Base-by-base conservation (phyloP, 2,888 invertebrate species). In the Ornithoptera alexandrae region DNA sequence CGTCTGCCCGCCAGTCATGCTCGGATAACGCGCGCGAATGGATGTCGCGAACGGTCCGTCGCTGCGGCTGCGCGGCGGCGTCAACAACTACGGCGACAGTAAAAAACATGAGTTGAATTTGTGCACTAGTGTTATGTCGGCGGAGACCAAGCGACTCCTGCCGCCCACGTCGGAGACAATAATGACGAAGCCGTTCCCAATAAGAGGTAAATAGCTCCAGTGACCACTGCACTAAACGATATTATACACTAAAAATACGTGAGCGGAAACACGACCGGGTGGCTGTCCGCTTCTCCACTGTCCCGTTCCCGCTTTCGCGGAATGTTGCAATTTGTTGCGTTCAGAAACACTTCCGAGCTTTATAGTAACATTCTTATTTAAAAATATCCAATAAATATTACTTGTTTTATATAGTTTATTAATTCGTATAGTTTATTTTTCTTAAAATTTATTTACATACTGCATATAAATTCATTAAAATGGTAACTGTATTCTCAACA, bases 151-250 rank as follows among this genome's bases (percentile, higher is more conserved):
- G 82, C 90, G 94, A 80, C 93, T 96, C 74, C 85, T 95, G 81
- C 96, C 96, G 71, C 96, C 97, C 65, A 96, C 96, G 15, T 95
- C 96, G 71, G 97, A 97, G 84, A 97, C 97, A 62, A 96, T 97
- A 66, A 96, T 96, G 94, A 97, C 97, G 60, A 97, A 97, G 92
- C 97, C 97, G 72, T 97, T 97, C 89, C 97, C 97, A 46, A 96
- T 97, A 76, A 94, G 97, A 93, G 96, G 96, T 96, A 92, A 84
- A 74, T 80, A 46, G 42, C 42, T 15, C 12, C 30, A 30, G 30
- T 30, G 30, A 46, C 12, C 15, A 15, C 46, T 46, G 46, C 46
- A 46, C 46, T 59, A 66, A 66, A 46, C 65, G 5, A 46, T 60
- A 57, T 3, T 62, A 50, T 66, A 68, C 70, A 84, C 81, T 88